phyloP scores from a whole-genome alignment of 2,888 invertebrate species.

The Nudaria mundana region DNA sequence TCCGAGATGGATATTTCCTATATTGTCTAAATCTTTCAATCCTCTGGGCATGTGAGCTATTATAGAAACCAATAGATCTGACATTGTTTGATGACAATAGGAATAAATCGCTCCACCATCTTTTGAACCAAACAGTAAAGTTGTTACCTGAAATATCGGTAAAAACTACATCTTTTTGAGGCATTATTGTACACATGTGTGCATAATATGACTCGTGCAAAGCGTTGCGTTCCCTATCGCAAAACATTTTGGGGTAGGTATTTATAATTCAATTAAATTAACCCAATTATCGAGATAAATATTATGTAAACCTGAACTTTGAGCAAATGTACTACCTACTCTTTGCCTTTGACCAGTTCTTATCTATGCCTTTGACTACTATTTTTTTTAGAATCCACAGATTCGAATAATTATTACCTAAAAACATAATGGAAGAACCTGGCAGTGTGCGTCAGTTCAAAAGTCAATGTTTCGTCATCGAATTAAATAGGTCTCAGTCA shows the following conservation, averaged over 20 bases:
- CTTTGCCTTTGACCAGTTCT: too few relatives aligned
- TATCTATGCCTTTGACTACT: too few relatives aligned
- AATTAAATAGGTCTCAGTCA: too few relatives aligned
- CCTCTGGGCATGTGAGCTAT: constrained; percentile 23
- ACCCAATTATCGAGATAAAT: too few relatives aligned
- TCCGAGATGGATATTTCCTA: constrained; percentile 18
- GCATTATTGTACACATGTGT: constrained; percentile 18
- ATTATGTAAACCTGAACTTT: too few relatives aligned
- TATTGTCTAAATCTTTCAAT: constrained; percentile 23
- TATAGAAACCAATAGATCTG: constrained; percentile 10
- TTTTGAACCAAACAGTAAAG: background rate
- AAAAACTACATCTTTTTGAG: constrained; percentile 21
- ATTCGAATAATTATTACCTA: too few relatives aligned
- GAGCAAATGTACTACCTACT: too few relatives aligned
- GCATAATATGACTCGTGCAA: constrained; percentile 18
- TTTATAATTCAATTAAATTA: too few relatives aligned
- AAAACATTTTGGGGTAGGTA: background rate
- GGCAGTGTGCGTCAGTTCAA: too few relatives aligned
- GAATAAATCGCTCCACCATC: constrained; percentile 27
- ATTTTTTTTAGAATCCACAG: too few relatives aligned
- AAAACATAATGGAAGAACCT: too few relatives aligned
- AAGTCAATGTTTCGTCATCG: too few relatives aligned
- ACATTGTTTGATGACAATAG: constrained; percentile 14
- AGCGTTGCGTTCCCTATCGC: background rate
- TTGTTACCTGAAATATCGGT: constrained; percentile 16